Percentiles rank a stretch among this genome's conserved stretches.
phyloP scores from a whole-genome alignment of 2,888 invertebrate species.

The Spicauda simplicius region DNA sequence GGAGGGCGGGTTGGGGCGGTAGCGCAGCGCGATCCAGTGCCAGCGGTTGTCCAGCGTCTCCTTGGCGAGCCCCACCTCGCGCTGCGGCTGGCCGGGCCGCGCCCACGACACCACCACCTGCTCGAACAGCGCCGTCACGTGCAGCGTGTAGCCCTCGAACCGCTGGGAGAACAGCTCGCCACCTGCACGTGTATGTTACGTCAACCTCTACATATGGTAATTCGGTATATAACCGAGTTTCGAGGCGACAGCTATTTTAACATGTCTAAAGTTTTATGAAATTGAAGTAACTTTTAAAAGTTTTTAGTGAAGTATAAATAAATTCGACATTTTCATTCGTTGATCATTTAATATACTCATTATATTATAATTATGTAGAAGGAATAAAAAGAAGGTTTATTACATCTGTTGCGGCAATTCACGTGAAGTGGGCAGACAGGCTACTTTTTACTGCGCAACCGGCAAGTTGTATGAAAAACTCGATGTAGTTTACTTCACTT shows the following conservation, averaged over 20 bases:
- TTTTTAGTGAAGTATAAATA: too few species aligned
- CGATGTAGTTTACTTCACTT: background rate
- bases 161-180: slow-evolving; percentile 89
- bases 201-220: background rate
- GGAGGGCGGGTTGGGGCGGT: slow-evolving; percentile 76
- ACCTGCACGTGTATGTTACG: slow-evolving; percentile 66
- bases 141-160: slow-evolving; percentile 86
- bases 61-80: slow-evolving; percentile 87
- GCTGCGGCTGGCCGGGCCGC: slow-evolving; percentile 77
- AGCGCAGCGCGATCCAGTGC: slow-evolving; percentile 90
- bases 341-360: background rate
- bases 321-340: too few species aligned
- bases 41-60: slow-evolving; percentile 92
- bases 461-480: too few species aligned
- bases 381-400: background rate
- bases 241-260: too few species aligned
- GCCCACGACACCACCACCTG: slow-evolving; percentile 85
- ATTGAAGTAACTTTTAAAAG: too few species aligned
- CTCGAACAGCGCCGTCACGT: slow-evolving; percentile 85
- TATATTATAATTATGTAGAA: background rate
- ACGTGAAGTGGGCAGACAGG: background rate
- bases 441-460: background rate
- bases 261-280: too few species aligned
- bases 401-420: background rate
- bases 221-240: background rate